Evolutionary conservation across 2,888 invertebrate species (phyloP), one percentile per base, ranked within the genome.

Genomic region (Eristalis tenax): DNA sequence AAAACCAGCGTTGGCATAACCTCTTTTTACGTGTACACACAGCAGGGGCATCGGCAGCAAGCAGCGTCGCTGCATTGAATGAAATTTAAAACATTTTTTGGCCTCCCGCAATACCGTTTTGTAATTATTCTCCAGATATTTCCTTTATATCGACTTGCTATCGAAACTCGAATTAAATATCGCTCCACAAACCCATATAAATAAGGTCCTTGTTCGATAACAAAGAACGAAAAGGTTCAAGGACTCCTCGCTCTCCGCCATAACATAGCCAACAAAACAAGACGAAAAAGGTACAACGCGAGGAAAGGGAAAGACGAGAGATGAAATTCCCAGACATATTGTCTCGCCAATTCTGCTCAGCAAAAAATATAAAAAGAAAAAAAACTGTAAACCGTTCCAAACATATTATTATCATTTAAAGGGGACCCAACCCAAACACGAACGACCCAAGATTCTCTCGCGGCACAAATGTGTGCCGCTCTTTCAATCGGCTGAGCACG

Each of bases 101-200:
- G 87, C 83, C 87, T 87, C 87, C 87, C 87, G 87, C 87, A 87
- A 87, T 83, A 87, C 87, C 73, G 87, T 87, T 87, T 83, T 83
- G 79, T 71, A 87, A 83, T 83, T 83, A 79, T 78, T 13, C 22
- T 64, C 68, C 69, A 18, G 61, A 64, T 69, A 65, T 79, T 40
- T 77, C 65, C 32, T 74, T 78, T 74, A 83, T 82, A 35, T 57
- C 66, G 82, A 79, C 69, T 75, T 59, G 83, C 75, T 71, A 87
- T 87, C 79, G 83, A 83, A 83, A 80, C 83, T 76, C 79, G 83
- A 87, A 87, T 87, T 87, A 83, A 83, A 83, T 87, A 83, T 87
- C 87, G 87, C 87, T 87, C 87, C 83, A 87, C 79, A 83, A 80
- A 87, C 87, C 83, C 83, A 87, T 83, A 87, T 83, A 87, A 87